phyloP scores from a whole-genome alignment of 2,888 invertebrate species.

The Lomographa bimaculata region DNA sequence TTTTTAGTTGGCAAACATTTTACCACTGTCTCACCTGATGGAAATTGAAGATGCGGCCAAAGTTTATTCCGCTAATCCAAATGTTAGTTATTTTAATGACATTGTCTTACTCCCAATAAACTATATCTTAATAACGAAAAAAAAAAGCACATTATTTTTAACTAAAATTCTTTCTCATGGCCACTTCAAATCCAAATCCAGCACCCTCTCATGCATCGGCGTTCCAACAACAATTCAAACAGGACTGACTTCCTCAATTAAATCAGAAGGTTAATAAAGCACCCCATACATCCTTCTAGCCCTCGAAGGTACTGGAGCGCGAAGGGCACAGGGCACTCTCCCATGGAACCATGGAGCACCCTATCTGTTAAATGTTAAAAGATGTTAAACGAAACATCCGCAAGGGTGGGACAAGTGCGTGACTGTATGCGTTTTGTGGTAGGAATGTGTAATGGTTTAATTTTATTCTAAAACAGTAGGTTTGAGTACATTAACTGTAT shows the following conservation, averaged over 20 bases:
- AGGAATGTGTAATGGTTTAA: slow-evolving; percentile 5
- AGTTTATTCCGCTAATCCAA: no score
- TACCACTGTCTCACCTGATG: no score
- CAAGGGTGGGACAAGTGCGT: slow-evolving; percentile 47
- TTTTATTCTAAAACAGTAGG: no score
- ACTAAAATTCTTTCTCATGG: background rate
- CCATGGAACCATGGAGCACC: slow-evolving; percentile 53
- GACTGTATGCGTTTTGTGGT: slow-evolving; percentile 24
- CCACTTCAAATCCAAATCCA: slow-evolving; percentile 8
- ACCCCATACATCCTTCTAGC: slow-evolving; percentile 42
- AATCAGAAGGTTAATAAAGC: slow-evolving; percentile 52
- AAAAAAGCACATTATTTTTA: no score
- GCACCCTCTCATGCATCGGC: slow-evolving; percentile 14
- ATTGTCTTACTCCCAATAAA: no score
- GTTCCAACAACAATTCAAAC: slow-evolving; percentile 26
- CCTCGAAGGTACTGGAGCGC: slow-evolving; percentile 49
- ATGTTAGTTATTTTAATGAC: no score
- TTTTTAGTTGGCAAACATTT: no score
- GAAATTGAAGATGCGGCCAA: no score
- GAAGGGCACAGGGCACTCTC: slow-evolving; percentile 44
- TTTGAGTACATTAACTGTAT: no score
- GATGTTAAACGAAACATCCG: slow-evolving; percentile 40
- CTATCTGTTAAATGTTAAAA: slow-evolving; percentile 36
- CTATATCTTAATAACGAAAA: no score
- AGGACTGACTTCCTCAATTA: slow-evolving; percentile 55